Evolutionary conservation across 2,888 invertebrate genomes (phyloP), one percentile per base, ranked within the genome.

Genomic region (Drosophila peninsularis): DNA sequence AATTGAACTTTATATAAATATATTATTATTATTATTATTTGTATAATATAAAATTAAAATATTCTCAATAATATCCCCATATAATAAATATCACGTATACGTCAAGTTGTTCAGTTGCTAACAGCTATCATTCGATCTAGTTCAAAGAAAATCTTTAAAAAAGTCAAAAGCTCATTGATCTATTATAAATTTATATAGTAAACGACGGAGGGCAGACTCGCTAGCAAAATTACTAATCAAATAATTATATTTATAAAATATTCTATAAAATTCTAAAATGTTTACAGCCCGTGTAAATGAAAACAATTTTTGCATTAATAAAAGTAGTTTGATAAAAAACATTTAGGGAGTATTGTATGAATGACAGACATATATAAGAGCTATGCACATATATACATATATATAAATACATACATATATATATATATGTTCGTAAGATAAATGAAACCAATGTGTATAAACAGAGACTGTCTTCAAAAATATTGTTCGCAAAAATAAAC

Each of bases 361-460:
- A 47, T 27, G 45, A 27, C 27, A n/a, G n/a, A 45, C 27, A 10
- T n/a, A 44, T 27, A 9, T 9, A 30, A 17, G 17, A 47, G 3
- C 11, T 30, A 17, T 44, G 24, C n/a, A 44, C 4, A 44, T 24
- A 24, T 24, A n/a, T 24, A 24, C 24, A 24, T 24, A 45, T 5
- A 53, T n/a, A 32, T 27, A 36, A 34, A 44, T 13, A 57, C 37
- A 5, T 27, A 17, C 6, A 13, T 6, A 45, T 32, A 41, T 34
- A 36, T 39, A 49, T 11, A 61, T 45, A 32, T 27, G 21, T 1
- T 10, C 36, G 57, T 57, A 53, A 36, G 13, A 42, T 27, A 77
- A 71, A 76, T 77, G 60, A 74, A 58, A 70, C 13, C 13, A 56
- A 76, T 47, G 56, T 69, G 27, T 62, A 30, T 50, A 47, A 65